These are phyloP conservation scores for Apotomis capreana DNA, from an alignment of 2,888 invertebrate genomes.

Conservation along the genomic window DNA sequence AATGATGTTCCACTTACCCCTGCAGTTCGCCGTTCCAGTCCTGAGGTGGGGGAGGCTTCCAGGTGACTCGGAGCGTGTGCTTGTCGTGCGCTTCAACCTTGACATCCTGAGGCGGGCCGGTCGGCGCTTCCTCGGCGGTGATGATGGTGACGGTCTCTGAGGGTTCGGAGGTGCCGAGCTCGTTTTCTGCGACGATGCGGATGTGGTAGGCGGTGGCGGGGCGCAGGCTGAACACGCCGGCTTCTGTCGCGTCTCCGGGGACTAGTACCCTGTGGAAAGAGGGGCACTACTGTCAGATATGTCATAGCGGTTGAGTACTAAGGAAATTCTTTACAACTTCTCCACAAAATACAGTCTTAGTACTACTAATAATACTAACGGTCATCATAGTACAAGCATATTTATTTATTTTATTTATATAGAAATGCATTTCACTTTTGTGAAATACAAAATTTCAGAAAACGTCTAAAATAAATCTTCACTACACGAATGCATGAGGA, in stretches of 20 bases:
- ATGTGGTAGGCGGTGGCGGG: conserved; percentile 97
- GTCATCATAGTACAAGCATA: too few species aligned
- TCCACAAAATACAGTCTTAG: too few species aligned
- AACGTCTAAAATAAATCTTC: too few species aligned
- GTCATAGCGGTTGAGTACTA: too few species aligned
- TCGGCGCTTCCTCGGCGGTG: conserved; percentile 96
- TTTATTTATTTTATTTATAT: too few species aligned
- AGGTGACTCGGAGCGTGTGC: conserved; percentile 92
- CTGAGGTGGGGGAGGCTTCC: conserved; percentile 94
- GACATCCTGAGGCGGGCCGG: conserved; percentile 92
- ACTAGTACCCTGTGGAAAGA: conserved; percentile 86
- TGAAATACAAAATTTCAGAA: too few species aligned
- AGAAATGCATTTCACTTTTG: too few species aligned
- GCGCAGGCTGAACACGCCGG: conserved; percentile 93
- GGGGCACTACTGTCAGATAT: too few species aligned
- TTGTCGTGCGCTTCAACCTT: conserved; percentile 94
- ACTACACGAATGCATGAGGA: too few species aligned
- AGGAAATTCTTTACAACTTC: too few species aligned
- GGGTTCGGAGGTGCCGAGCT: conserved; percentile 95
- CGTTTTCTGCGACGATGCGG: conserved; percentile 96
- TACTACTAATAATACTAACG: too few species aligned
- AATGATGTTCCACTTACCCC: conserved; percentile 56
- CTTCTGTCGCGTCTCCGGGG: conserved; percentile 94
- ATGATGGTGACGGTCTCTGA: conserved; percentile 97
- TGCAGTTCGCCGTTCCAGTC: conserved; percentile 96